These are phyloP conservation scores for Thamnophis sirtalis DNA, from an alignment of 2,113 vertebrate genomes.

Conservation along the genomic window DNA sequence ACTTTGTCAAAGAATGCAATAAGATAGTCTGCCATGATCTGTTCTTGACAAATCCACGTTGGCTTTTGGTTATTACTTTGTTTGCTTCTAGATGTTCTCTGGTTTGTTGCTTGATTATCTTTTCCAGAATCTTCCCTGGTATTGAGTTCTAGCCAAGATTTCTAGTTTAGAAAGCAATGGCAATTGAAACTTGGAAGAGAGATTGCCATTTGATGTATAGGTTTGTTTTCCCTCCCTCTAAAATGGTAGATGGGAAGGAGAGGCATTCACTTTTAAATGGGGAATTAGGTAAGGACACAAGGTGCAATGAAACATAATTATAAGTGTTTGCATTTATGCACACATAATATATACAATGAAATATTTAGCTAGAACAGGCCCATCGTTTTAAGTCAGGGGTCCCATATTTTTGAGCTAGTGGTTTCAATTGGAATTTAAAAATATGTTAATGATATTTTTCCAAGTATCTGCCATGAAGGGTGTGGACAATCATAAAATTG, in stretches of 20 bases:
- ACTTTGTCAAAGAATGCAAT: too few species aligned
- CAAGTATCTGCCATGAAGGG: neutral
- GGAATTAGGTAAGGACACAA: neutral
- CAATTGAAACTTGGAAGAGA: neutral
- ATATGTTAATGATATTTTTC: neutral
- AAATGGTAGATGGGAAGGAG: neutral
- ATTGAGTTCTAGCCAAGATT: neutral
- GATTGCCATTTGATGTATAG: neutral
- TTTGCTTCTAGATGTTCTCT: too few species aligned
- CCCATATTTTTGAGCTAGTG: neutral
- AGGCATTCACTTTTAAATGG: neutral
- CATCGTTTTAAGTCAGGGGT: neutral
- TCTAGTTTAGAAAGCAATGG: neutral
- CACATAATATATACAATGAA: neutral
- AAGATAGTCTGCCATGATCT: too few species aligned
- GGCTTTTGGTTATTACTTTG: too few species aligned
- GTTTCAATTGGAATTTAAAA: neutral
- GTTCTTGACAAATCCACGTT: too few species aligned
- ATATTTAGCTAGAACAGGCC: neutral
- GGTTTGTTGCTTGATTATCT: too few species aligned
- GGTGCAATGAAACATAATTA: neutral
- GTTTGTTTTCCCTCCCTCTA: neutral
- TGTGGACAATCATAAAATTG: neutral
- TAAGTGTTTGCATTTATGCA: neutral
- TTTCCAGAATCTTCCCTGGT: too few species aligned